Base-by-base conservation (phyloP, 2,113 vertebrate genomes). In the Leucopsar rothschildi region DNA sequence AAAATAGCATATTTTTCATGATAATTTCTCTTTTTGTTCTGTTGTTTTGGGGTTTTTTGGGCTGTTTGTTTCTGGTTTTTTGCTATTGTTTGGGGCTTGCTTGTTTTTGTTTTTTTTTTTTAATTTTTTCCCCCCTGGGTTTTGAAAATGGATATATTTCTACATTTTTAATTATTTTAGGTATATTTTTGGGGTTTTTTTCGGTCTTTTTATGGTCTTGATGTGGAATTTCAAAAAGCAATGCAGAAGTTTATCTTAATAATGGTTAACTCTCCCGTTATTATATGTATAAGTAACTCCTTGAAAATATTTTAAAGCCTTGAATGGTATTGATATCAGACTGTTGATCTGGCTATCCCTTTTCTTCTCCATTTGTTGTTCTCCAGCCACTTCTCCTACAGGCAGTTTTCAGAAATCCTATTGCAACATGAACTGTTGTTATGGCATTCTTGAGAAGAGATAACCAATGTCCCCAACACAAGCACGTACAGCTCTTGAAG, bases 1-100 rank as follows among this genome's bases (percentile, higher is more conserved):
- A 63, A 78, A 17, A 0, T 2, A 25, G 7, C 1, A 1, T 17
- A 3, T 59, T 76, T 64, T 52, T 31, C 5, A 42, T 9, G 0
- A 47, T 18, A 50, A 64, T 88, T 80, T 88, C 15, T 65, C 5
- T 4, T 50, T 35, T 57, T 25, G 1, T 75, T 25, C 25, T 12
- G 6, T 12, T n/a, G 8, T 15, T 64, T 73, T 15, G 18, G 4
- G 1, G 1, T 19, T 42, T 50, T 35, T 21, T 9, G 3, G 11
- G 5, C 60, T 71, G 11, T 11, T n/a, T 55, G 29, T 20, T 33
- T 31, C 33, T 33, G 3, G 3, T 47, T 73, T 50, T 31, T 60
- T 10, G 7, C 37, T 33, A 40, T 33, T 61, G 16, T 77, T 77
- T 27, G 22, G 5, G 16, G 5, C 8, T 40, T 27, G 4, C 23